Base-by-base conservation (phyloP, 2,797 vertebrate species). In the Hyperoplus immaculatus region DNA sequence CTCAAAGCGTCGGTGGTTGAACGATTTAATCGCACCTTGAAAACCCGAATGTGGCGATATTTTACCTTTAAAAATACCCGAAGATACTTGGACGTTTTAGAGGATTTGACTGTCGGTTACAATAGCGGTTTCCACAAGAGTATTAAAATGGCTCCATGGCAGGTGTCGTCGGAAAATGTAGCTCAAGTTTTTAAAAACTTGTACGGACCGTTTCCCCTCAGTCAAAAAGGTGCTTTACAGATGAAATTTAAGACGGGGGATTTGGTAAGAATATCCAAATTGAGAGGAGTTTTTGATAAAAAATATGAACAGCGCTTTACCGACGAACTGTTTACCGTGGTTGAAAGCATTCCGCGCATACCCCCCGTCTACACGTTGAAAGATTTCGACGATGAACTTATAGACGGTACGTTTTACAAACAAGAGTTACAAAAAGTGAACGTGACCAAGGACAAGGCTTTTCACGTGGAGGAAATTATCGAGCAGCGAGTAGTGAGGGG, bases 251-350 rank as follows among this genome's bases (percentile, higher is more conserved):
- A 60, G 15, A 4, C 6, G 11, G 42, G 41, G 2, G 58, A 60
- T 21, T 15, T 60, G 3, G 41, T 60, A 1, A 43, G 58, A n/a
- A 60, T 60, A 60, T 60, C 41, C 3, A 60, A 60, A 8, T 16
- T 61, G 42, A 61, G 58, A 60, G n/a, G 58, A 10, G 58, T 61
- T 41, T 61, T 61, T 60, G 58, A 60, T 45, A 60, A 21, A 45
- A 60, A 60, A 10, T 60, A 43, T 12, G 9, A 60, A 42, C 41
- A 60, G 15, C 21, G 42, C 45, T 61, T n/a, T 12, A 60, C 41
- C 3, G 39, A 60, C 10, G 16, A 60, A n/a, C 8, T 43, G 16
- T 60, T 60, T 21, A 60, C 57, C 12, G 18, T 56, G 11, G 5
- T 29, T 4, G 21, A 13, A 1, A 11, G 54, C 2, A 56, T 56